Percentiles rank a stretch among this genome's conserved stretches.
Evolutionary conservation across 2,797 vertebrate genomes (phyloP).

Genomic region (Phoxinus dragarum): DNA sequence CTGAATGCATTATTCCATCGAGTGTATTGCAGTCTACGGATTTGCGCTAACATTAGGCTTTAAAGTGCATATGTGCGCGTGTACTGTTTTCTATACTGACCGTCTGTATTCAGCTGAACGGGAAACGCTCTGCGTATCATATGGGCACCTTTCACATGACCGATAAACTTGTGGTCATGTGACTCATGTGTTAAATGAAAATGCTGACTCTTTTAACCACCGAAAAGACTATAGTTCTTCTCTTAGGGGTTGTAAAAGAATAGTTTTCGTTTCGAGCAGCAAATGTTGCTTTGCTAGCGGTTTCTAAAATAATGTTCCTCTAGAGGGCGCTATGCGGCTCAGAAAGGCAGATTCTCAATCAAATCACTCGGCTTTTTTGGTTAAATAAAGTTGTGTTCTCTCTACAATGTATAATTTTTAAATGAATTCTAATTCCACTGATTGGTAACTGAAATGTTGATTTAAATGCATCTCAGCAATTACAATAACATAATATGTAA

Average conservation of each 20-base stretch:
- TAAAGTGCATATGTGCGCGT: background rate
- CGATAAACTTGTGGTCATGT: slow-evolving; percentile 24
- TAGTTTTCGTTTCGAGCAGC: background rate
- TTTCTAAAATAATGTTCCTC: background rate
- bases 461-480: background rate
- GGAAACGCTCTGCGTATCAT: background rate
- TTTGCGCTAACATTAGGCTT: background rate
- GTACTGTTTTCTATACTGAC: background rate
- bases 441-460: background rate
- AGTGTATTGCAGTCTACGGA: background rate
- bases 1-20: slow-evolving; percentile 4
- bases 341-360: background rate
- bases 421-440: background rate
- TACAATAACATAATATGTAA: background rate
- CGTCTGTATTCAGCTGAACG: background rate
- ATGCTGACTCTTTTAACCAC: slow-evolving; percentile 33
- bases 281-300: background rate
- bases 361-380: background rate
- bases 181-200: slow-evolving; percentile 15
- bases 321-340: slow-evolving; percentile 1
- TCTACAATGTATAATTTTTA: background rate
- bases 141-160: slow-evolving; percentile 18
- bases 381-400: background rate
- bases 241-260: background rate
- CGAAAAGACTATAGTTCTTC: background rate